These are phyloP conservation scores for Muscina levida DNA, from an alignment of 2,888 invertebrate species.

Conservation along the genomic window DNA sequence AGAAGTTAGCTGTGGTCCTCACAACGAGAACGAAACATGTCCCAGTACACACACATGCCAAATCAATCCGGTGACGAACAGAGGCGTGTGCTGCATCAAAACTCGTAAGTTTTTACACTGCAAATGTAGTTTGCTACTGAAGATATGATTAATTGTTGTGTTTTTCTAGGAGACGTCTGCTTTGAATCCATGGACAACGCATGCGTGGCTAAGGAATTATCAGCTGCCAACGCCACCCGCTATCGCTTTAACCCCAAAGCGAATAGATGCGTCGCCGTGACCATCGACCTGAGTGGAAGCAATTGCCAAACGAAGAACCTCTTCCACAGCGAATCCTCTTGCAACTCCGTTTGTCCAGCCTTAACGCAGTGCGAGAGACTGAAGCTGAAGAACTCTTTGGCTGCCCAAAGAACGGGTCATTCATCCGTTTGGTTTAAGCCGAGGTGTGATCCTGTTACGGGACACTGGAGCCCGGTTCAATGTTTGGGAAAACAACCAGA, in stretches of 20 bases:
- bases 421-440: conserved; percentile 84
- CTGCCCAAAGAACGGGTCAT: conserved; percentile 84
- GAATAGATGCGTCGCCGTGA: conserved; percentile 88
- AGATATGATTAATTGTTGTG: not conserved
- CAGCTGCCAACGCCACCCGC: conserved; percentile 80
- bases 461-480: conserved; percentile 90
- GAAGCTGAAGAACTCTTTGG: conserved; percentile 88
- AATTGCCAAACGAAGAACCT: conserved; percentile 92
- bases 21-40: conserved; percentile 87
- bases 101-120: conserved; percentile 84
- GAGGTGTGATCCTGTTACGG: conserved; percentile 86
- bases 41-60: conserved; percentile 93
- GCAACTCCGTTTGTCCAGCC: conserved; percentile 90
- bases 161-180: conserved; percentile 86
- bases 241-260: conserved; percentile 89
- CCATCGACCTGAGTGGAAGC: conserved; percentile 82
- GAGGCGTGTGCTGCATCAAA: conserved; percentile 93
- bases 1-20: conserved; percentile 87
- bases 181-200: conserved; percentile 86
- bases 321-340: conserved; percentile 89
- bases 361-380: conserved; percentile 90
- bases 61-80: conserved; percentile 89
- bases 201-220: conserved; percentile 80
- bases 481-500: conserved; percentile 84
- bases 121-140: not conserved